A percentile compares a stretch with the other conserved stretches of the same genome.
Conservation (phyloP, 2,888 invertebrate genomes). For the Eupsilia transversa region DNA sequence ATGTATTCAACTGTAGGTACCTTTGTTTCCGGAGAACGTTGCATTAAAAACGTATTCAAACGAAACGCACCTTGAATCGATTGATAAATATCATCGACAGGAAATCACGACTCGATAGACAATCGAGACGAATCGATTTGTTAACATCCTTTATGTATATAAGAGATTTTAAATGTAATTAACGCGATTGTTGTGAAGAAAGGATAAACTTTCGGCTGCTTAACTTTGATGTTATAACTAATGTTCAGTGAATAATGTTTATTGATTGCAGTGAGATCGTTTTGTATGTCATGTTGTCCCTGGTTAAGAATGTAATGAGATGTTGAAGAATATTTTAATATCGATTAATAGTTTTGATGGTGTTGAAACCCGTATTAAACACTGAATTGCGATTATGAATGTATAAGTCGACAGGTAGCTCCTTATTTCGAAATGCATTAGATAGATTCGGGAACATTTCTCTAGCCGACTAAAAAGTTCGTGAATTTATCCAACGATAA, state of each 20-base stretch:
- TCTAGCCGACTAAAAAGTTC: too few species aligned
- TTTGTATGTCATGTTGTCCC: constrained; percentile 13
- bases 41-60: constrained; percentile 67
- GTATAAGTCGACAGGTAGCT: too few species aligned
- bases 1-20: constrained; percentile 19
- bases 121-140: constrained; percentile 78
- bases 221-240: constrained; percentile 54
- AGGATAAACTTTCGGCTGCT: constrained; percentile 63
- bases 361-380: background rate
- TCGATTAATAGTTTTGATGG: background rate
- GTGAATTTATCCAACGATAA: too few species aligned
- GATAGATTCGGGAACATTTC: background rate
- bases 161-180: constrained; percentile 71
- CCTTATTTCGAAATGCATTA: background rate
- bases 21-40: constrained; percentile 68
- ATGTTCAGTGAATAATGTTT: constrained; percentile 29
- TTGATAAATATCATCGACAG: constrained; percentile 73
- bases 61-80: constrained; percentile 70
- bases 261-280: constrained; percentile 22
- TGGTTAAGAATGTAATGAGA: background rate
- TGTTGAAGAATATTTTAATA: background rate
- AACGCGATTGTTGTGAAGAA: constrained; percentile 70
- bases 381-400: background rate
- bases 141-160: constrained; percentile 75
- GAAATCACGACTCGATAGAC: constrained; percentile 80